Conservation (phyloP, 2,888 invertebrate genomes). For the Biston betularia region DNA sequence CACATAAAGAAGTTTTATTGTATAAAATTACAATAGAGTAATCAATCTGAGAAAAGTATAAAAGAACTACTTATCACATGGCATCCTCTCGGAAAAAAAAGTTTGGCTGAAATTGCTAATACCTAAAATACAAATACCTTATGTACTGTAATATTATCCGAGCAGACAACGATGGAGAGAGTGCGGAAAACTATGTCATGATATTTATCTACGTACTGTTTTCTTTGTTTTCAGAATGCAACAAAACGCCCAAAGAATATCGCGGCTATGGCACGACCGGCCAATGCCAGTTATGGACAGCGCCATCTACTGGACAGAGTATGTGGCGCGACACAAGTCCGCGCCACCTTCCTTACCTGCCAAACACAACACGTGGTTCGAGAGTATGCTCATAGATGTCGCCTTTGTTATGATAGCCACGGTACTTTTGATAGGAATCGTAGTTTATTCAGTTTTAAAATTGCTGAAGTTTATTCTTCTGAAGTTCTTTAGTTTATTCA, state of each 20-base stretch:
- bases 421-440: constrained; percentile 44
- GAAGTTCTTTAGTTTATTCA: constrained; percentile 40
- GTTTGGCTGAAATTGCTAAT: no score
- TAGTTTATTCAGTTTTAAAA: constrained; percentile 51
- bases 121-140: no score
- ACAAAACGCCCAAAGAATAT: constrained; percentile 76
- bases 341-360: constrained; percentile 63
- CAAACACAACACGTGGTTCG: constrained; percentile 60
- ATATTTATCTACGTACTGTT: neutral
- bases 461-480: constrained; percentile 46
- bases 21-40: no score
- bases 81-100: no score
- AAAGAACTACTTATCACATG: no score
- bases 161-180: no score
- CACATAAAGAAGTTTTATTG: no score
- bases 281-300: constrained; percentile 85
- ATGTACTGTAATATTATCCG: no score
- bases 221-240: constrained; percentile 63
- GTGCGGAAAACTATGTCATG: no score
- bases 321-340: constrained; percentile 82
- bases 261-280: constrained; percentile 83
- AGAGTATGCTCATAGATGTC: constrained; percentile 67
- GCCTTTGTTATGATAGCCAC: constrained; percentile 53
- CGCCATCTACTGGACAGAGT: constrained; percentile 88
- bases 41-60: no score